Conservation (phyloP, 1,140 invertebrate species). For the Delia radicum region DNA sequence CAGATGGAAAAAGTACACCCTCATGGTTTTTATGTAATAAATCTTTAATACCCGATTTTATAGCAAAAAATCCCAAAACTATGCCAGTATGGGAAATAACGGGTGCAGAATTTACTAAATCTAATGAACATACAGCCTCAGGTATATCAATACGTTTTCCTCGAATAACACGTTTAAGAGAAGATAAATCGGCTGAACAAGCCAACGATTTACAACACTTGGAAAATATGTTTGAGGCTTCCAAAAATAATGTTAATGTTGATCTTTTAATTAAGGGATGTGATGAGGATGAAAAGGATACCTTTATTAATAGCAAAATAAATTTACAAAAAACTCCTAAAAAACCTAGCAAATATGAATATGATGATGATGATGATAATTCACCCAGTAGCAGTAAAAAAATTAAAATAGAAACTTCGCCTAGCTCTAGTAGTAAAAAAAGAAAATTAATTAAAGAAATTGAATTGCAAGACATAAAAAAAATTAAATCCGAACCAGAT, state of each 20-base stretch:
- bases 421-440: neutral
- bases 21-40: conserved; percentile 82
- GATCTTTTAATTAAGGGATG: conserved; percentile 57
- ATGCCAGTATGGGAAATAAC: conserved; percentile 93
- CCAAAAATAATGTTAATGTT: conserved; percentile 68
- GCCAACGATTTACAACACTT: conserved; percentile 80
- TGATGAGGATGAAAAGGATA: conserved; percentile 25
- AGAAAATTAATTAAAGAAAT: neutral
- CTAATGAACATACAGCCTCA: conserved; percentile 82
- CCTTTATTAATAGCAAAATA: conserved; percentile 19
- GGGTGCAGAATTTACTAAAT: conserved; percentile 87
- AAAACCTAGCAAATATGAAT: conserved; percentile 25
- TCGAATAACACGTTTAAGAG: conserved; percentile 77
- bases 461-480: neutral
- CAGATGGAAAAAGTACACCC: conserved; percentile 71
- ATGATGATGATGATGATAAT: conserved; percentile 30
- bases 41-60: conserved; percentile 84
- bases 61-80: conserved; percentile 78
- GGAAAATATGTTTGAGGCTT: conserved; percentile 65
- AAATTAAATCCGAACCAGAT: conserved; percentile 14
- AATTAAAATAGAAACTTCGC: neutral
- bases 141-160: conserved; percentile 93
- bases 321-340: conserved; percentile 32
- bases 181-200: conserved; percentile 81
- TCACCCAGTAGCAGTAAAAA: conserved; percentile 32